phyloP scores from a whole-genome alignment of 2,888 invertebrate species.

The Argyresthia goedartella region DNA sequence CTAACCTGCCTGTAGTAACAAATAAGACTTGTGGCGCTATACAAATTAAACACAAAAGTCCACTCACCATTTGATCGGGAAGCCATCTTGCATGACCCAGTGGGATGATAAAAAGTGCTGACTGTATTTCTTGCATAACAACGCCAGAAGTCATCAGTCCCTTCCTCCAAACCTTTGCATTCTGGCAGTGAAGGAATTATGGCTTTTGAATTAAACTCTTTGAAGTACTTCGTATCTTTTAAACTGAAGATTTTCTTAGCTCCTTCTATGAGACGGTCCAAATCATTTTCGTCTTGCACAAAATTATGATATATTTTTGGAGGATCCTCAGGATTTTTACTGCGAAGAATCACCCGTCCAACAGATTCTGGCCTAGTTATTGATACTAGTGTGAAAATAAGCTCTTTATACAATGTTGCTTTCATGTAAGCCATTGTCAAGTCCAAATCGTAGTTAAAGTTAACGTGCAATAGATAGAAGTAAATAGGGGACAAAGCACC shows the following conservation, averaged over 20 bases:
- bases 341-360: conserved; percentile 62
- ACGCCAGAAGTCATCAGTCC: conserved; percentile 75
- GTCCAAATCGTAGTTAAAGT: conserved; percentile 1
- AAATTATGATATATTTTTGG: conserved; percentile 72
- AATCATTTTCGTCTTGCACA: conserved; percentile 57
- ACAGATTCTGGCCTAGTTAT: conserved; percentile 41
- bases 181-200: conserved; percentile 13
- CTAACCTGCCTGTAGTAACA: too few relatives aligned
- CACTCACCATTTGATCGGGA: conserved; percentile 20
- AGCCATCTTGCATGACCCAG: conserved; percentile 78
- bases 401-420: neutral
- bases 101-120: conserved; percentile 76
- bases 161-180: conserved; percentile 7
- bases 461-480: neutral
- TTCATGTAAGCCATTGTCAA: neutral
- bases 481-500: neutral
- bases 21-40: too few relatives aligned
- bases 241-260: conserved; percentile 27
- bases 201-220: conserved; percentile 22
- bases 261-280: conserved; percentile 33
- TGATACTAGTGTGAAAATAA: conserved; percentile 13
- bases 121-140: conserved; percentile 73
- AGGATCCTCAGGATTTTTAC: conserved; percentile 53
- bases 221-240: conserved; percentile 36
- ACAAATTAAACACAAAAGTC: conserved; percentile 43